phyloP scores from a whole-genome alignment of 2,888 invertebrate genomes.

The Sicus ferrugineus region DNA sequence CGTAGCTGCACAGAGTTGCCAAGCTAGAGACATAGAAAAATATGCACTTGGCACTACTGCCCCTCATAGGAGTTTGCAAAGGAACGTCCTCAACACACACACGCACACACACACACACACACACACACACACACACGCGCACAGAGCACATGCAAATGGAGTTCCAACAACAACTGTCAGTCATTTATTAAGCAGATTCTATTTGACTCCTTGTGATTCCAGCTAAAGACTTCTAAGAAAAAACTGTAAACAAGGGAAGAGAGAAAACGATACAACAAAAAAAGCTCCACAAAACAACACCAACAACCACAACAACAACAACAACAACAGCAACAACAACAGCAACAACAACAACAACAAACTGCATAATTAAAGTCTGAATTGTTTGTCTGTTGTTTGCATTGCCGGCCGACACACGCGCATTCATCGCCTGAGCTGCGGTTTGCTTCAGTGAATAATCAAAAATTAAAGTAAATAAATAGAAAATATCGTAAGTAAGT shows the following conservation, averaged over 20 bases:
- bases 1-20: conserved; percentile 23
- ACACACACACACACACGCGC: background rate
- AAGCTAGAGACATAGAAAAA: conserved; percentile 23
- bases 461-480: conserved; percentile 6
- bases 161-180: background rate
- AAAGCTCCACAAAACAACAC: background rate
- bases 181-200: background rate
- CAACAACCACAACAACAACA: background rate
- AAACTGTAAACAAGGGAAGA: too few relatives aligned
- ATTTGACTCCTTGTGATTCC: background rate
- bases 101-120: conserved; percentile 1
- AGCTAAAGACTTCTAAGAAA: too few relatives aligned
- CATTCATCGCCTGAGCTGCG: background rate
- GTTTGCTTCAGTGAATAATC: conserved; percentile 9
- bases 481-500: background rate
- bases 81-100: background rate
- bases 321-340: background rate
- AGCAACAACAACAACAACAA: too few relatives aligned
- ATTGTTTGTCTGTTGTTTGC: too few relatives aligned
- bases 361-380: background rate
- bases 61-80: conserved; percentile 33
- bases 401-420: too few relatives aligned
- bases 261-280: too few relatives aligned
- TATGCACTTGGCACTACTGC: conserved; percentile 45
- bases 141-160: conserved; percentile 2